Conservation (phyloP, 2,888 invertebrate species). For the Acronicta aceris region DNA sequence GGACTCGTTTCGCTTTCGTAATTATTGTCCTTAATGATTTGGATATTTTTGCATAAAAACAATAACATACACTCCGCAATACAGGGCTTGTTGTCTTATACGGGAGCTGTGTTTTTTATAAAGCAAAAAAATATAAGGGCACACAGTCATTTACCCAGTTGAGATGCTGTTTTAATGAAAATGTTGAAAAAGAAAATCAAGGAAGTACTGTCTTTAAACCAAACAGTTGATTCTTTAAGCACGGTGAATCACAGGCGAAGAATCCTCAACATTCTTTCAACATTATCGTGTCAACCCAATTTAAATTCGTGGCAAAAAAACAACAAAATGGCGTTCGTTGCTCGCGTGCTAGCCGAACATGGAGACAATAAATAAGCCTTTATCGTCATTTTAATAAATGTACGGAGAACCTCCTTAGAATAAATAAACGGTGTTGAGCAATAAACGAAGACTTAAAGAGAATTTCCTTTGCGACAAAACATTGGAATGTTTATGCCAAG, state of each 20-base stretch:
- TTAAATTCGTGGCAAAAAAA: constrained; percentile 58
- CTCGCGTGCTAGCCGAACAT: constrained; percentile 81
- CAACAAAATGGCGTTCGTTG: constrained; percentile 57
- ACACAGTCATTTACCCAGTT: neutral
- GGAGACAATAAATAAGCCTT: constrained; percentile 85
- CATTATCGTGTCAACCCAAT: constrained; percentile 62
- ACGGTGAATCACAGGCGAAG: constrained; percentile 42
- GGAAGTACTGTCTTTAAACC: constrained; percentile 1
- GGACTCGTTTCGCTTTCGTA: no score
- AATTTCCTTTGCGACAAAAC: constrained; percentile 57
- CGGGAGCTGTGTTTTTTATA: no score
- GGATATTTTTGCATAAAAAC: no score
- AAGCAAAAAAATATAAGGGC: no score
- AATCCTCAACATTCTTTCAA: constrained; percentile 50
- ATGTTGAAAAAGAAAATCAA: constrained; percentile 4
- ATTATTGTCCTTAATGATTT: no score
- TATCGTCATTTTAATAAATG: constrained; percentile 88
- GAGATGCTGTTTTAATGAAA: neutral
- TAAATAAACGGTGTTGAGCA: constrained; percentile 77
- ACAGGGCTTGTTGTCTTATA: no score
- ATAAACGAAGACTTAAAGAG: constrained; percentile 64
- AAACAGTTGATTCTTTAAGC: constrained; percentile 41
- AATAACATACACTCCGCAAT: no score
- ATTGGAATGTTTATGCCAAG: constrained; percentile 70
- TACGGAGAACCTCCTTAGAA: constrained; percentile 78